Conservation (phyloP, 1,140 invertebrate genomes). For the Pogonomyrmex barbatus region DNA sequence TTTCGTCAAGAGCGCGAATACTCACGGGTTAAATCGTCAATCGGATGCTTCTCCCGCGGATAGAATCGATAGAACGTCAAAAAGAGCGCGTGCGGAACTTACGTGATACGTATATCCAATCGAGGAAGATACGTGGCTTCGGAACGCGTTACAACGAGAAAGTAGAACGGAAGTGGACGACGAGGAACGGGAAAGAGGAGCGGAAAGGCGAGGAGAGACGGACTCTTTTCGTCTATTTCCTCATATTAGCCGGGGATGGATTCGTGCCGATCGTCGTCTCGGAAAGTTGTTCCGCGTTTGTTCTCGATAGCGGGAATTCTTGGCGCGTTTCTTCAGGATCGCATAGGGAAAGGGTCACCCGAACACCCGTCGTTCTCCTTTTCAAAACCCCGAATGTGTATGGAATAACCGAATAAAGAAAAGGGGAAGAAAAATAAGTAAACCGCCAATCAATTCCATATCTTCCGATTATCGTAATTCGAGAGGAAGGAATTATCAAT, state of each 20-base stretch:
- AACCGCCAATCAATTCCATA: not conserved
- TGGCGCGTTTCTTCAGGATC: not conserved
- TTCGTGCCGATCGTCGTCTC: constrained; percentile 53
- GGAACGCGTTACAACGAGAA: not conserved
- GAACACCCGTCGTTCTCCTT: not conserved
- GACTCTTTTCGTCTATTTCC: not conserved
- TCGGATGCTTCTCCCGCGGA: not conserved
- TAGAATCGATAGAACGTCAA: not conserved
- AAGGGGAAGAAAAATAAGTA: not conserved
- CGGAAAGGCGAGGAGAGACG: not conserved
- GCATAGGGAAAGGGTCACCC: not conserved
- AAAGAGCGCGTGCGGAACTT: not conserved
- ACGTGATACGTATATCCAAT: constrained; percentile 5
- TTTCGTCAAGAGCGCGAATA: not conserved
- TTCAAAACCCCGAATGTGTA: not conserved
- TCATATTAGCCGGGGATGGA: constrained; percentile 45
- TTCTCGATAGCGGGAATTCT: constrained; percentile 39
- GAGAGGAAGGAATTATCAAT: not conserved
- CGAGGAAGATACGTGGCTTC: constrained; percentile 38
- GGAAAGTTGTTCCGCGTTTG: constrained; percentile 65
- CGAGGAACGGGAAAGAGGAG: not conserved
- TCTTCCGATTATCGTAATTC: constrained; percentile 8
- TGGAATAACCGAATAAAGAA: not conserved
- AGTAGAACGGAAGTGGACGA: constrained; percentile 23
- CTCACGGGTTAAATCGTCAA: not conserved